These are phyloP conservation scores for Lasioglossum marginatum DNA, from an alignment of 2,888 invertebrate genomes.

Conservation along the genomic window DNA sequence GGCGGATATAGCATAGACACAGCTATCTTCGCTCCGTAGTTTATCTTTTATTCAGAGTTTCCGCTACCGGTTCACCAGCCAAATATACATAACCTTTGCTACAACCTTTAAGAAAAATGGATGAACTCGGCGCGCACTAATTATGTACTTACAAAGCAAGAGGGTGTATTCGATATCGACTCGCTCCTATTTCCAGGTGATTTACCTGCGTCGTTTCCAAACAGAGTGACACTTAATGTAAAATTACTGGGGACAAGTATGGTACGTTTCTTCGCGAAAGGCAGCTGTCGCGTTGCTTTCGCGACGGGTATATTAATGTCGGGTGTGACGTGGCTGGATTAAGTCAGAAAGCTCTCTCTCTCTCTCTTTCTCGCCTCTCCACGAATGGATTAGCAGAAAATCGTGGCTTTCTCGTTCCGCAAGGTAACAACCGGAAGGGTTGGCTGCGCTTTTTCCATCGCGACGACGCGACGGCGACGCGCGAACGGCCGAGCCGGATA, in stretches of 20 bases:
- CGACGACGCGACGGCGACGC: background rate
- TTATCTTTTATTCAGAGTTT: background rate
- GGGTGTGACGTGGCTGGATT: background rate
- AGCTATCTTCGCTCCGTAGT: background rate
- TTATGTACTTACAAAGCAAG: background rate
- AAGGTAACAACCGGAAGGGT: slow-evolving; percentile 35
- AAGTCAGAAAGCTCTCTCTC: background rate
- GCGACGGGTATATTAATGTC: slow-evolving; percentile 3
- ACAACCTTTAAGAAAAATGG: background rate
- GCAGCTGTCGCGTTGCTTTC: background rate
- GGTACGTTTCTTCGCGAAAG: background rate
- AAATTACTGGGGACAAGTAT: background rate
- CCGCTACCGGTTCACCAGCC: background rate
- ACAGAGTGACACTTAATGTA: background rate
- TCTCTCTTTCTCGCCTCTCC: background rate
- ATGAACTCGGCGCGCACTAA: background rate
- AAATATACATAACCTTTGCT: background rate
- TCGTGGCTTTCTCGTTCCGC: slow-evolving; percentile 10
- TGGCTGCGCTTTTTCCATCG: slow-evolving; percentile 17
- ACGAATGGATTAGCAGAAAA: slow-evolving; percentile 15
- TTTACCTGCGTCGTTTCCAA: background rate
- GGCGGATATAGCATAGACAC: no score
- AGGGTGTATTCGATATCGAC: background rate
- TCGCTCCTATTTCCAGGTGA: background rate
- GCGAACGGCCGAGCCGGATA: slow-evolving; percentile 50